Evolutionary conservation across 2,888 invertebrate species (phyloP), one percentile per base, ranked within the genome.

Genomic region (Zaprionus lineosus): DNA sequence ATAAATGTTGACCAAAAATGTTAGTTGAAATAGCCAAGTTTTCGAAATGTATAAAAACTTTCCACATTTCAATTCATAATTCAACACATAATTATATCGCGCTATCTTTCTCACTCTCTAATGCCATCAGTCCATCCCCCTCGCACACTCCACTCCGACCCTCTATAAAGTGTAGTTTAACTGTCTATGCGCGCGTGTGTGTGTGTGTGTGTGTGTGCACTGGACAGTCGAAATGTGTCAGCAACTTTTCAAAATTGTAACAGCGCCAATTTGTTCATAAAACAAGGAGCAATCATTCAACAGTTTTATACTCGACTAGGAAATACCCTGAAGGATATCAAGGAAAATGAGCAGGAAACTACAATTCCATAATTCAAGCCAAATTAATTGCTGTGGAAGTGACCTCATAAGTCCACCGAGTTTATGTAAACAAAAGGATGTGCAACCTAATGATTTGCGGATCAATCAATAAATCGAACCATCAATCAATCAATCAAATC

Each of bases 61-160:
- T 78, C 67, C 36, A 62, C 71, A 84, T 82, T 84, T 77, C 78
- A 82, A 78, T 78, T 78, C 58, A 74, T 77, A 82, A 84, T 82
- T 78, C 83, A 78, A 55, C 79, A 78, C 71, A 74, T 82, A 84
- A 78, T 78, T 74, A 78, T 77, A 55, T 73, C 46, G 37, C 2
- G 15, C 66, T 59, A 18, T 28, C 50, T 56, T 43, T 50, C 24
- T 56, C 59, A 53, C 31, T 24, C 59, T 40, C 28, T 11, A 14
- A 14, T 40, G 9, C 19, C 7, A 1, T 19, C 4, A 18, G 1
- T 12, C 28, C 39, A n/a, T 47, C 14, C 37, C 50, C 33, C 19
- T 15, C 47, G 6, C 44, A 26, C 3, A 12, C 33, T 39, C 28
- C 19, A 19, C 5, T 37, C 19, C 7, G 6, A n/a, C 12, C 33